A percentile compares a stretch with the other conserved stretches of the same genome.
Conservation (phyloP, 2,797 vertebrate species). For the Gallirallus australis region DNA sequence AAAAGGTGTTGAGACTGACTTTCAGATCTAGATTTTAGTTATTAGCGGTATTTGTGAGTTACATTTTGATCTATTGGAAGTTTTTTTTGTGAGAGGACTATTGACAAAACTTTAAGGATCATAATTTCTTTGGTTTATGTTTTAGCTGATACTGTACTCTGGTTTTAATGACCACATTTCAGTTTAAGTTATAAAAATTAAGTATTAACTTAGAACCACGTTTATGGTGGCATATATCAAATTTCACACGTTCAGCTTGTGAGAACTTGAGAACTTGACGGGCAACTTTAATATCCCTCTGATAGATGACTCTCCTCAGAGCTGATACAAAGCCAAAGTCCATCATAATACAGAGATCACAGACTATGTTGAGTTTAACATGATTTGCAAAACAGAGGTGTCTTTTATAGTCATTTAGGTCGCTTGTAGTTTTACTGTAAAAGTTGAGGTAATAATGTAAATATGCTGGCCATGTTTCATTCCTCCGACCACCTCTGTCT, state of each 20-base stretch:
- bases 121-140: background rate
- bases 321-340: background rate
- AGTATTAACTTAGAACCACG: background rate
- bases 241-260: slow-evolving; percentile 19
- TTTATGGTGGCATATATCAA: background rate
- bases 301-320: background rate
- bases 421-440: background rate
- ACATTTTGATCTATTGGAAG: background rate
- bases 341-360: background rate
- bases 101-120: background rate
- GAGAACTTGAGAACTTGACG: slow-evolving; percentile 25
- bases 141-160: background rate
- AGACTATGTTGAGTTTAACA: background rate
- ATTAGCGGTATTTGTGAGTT: background rate
- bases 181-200: background rate
- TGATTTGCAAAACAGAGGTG: background rate
- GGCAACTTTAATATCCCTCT: background rate
- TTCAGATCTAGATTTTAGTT: background rate
- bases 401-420: background rate
- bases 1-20: background rate
- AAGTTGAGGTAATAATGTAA: background rate
- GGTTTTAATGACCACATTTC: background rate
- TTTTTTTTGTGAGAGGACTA: background rate
- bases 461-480: background rate
- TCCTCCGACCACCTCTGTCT: background rate